phyloP scores from a whole-genome alignment of 2,113 vertebrate species.

The Cavia porcellus region DNA sequence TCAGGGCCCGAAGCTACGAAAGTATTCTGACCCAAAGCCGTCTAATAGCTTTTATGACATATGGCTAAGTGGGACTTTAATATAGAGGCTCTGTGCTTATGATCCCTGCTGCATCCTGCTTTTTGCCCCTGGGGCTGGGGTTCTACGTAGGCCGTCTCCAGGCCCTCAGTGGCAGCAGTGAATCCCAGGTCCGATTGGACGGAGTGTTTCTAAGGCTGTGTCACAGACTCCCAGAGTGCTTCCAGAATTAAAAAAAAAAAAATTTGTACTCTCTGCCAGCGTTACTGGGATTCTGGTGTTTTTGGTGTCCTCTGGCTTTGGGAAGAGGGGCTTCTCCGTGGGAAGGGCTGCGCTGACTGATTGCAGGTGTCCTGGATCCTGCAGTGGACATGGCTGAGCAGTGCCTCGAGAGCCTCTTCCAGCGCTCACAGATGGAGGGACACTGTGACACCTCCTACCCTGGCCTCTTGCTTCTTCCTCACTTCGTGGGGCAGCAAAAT shows the following conservation, averaged over 20 bases:
- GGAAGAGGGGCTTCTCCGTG: background rate
- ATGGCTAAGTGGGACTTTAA: background rate
- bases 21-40: background rate
- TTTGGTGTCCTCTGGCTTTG: background rate
- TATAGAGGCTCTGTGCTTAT: rapidly evolving
- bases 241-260: background rate
- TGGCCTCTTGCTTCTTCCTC: background rate
- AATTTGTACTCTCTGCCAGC: background rate
- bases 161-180: background rate
- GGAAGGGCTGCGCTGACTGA: rapidly evolving
- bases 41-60: background rate
- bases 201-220: background rate
- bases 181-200: background rate
- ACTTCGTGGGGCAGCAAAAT: background rate
- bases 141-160: background rate
- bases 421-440: background rate
- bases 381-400: rapidly evolving
- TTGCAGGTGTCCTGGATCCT: rapidly evolving
- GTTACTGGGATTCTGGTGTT: background rate
- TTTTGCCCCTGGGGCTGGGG: background rate
- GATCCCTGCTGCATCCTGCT: background rate
- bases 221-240: background rate
- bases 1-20: background rate
- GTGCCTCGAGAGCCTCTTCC: rapidly evolving
- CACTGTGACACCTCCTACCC: rapidly evolving